phyloP scores from a whole-genome alignment of 2,888 invertebrate species.

The Sarcophaga carnaria region DNA sequence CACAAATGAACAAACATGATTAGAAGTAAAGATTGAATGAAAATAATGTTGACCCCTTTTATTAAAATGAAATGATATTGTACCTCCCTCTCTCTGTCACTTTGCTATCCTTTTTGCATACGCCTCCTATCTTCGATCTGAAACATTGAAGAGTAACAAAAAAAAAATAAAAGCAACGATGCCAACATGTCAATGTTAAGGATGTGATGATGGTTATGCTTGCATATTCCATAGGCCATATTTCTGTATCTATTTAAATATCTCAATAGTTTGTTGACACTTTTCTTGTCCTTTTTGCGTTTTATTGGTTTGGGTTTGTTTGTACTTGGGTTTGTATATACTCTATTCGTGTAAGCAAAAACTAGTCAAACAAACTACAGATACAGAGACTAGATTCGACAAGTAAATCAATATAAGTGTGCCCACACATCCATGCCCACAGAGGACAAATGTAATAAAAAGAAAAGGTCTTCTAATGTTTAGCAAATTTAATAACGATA shows the following conservation, averaged over 20 bases:
- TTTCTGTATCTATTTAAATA: conserved; percentile 59
- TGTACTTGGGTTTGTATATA: neutral
- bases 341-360: neutral
- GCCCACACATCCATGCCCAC: neutral
- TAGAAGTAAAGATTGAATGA: neutral
- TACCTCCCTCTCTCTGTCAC: neutral
- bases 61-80: conserved; percentile 28
- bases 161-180: neutral
- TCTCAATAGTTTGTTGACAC: conserved; percentile 66
- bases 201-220: neutral
- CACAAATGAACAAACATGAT: neutral
- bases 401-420: conserved; percentile 1
- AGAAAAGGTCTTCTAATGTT: conserved; percentile 33
- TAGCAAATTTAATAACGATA: neutral
- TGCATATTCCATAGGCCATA: neutral
- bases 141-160: too few relatives aligned
- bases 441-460: neutral
- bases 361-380: conserved; percentile 24
- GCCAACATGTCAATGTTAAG: conserved; percentile 54
- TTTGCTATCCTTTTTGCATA: too few relatives aligned
- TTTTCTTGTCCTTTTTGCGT: conserved; percentile 14
- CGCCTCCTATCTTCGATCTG: too few relatives aligned
- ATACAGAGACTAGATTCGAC: neutral
- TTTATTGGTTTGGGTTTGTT: conserved; percentile 25
- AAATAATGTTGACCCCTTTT: conserved; percentile 51